phyloP scores from a whole-genome alignment of 1,140 invertebrate species.

The Melanaphis sacchari region DNA sequence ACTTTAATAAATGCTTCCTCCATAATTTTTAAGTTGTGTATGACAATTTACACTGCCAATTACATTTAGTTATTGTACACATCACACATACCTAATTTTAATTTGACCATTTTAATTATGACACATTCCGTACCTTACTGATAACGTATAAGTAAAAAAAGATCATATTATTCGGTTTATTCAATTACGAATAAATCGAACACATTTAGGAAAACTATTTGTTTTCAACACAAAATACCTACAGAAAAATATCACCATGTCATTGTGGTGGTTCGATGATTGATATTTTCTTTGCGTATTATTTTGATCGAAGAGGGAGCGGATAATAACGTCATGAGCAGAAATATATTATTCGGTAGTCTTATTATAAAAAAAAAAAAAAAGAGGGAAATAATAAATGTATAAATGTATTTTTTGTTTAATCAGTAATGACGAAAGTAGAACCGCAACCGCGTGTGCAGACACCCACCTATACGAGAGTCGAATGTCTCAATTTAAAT shows the following conservation, averaged over 20 bases:
- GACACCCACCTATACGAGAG: slow-evolving; percentile 31
- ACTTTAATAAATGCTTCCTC: too few species aligned
- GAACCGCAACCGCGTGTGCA: background rate
- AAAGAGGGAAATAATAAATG: background rate
- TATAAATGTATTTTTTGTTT: slow-evolving; percentile 14
- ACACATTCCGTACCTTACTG: background rate
- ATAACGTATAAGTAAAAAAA: background rate
- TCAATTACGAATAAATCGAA: background rate
- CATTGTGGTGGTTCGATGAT: background rate
- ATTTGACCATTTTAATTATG: background rate
- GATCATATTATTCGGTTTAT: background rate
- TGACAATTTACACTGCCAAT: too few species aligned
- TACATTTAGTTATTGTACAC: too few species aligned
- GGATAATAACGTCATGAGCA: background rate
- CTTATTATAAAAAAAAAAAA: slow-evolving; percentile 22
- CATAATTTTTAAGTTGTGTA: too few species aligned
- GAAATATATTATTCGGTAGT: slow-evolving; percentile 39
- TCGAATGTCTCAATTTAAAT: slow-evolving; percentile 58
- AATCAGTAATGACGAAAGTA: slow-evolving; percentile 23
- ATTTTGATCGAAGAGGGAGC: background rate
- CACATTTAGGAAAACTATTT: background rate
- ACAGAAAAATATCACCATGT: background rate
- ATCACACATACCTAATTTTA: too few species aligned
- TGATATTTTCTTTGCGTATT: slow-evolving; percentile 50
- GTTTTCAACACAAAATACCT: background rate